Base-by-base conservation (phyloP, 1,140 invertebrate genomes). In the Nixonia krombeini region DNA sequence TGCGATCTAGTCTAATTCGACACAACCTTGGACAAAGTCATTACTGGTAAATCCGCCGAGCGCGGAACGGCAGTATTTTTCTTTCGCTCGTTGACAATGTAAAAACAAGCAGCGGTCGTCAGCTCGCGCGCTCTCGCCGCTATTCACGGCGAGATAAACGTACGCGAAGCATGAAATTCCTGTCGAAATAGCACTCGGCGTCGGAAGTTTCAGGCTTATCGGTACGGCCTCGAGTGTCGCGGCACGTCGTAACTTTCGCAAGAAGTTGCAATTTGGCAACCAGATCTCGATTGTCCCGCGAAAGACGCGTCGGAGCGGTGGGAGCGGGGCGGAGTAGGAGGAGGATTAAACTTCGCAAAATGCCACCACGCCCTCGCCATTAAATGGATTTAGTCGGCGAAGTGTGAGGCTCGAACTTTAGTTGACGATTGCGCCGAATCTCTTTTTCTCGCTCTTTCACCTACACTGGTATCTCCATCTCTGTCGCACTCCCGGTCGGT, bases 361-460 rank as follows among this genome's bases (percentile, higher is more conserved):
- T 13, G 41, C 8, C 28, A 23, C 28, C 13, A 15, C 16, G 41
- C 21, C 13, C 15, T 21, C 23, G 8, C 41, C 41, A 44, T 44
- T 44, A 62, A 58, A 45, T 35, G 53, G 65, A 58, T 62, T 62
- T 62, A 37, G 35, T 62, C 41, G 41, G 31, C 9, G 29, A 29
- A 26, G 31, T 15, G 31, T 10, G 29, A 29, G 28, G 31, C 21
- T 18, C 37, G n/a, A 66, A 66, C 45, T 66, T 55, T 26, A 28
- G 2, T 6, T 21, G 59, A 59, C 44, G 49, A 47, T 49, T 53
- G 10, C 10, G 16, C n/a, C 47, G 33, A 37, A 31, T 35, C 26
- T 38, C 21, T 6, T 6, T 42, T 16, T 13, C 28, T 53, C n/a
- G n/a, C 17, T n/a, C 28, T 21, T 21, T 26, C 12, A 1, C 40